Evolutionary conservation across 23 tunicate genomes (phyloP), one percentile per base, ranked within the genome.

Genomic region (Ciona savignyi): DNA sequence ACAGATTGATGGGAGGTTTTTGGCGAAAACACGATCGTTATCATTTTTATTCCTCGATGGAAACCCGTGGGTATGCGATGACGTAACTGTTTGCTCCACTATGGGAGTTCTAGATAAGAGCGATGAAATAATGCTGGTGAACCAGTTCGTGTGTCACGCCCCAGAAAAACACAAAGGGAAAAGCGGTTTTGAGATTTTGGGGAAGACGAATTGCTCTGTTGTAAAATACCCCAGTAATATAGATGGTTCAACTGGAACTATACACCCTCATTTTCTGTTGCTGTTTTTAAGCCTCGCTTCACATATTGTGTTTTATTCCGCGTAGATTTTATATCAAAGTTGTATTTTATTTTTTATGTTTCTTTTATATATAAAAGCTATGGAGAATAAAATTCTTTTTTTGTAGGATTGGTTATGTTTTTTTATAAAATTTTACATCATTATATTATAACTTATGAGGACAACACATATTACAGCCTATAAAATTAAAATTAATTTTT

Each of bases 41-140:
- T 25, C 69, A 23, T 78, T 78, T 71, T 51, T 91, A 29, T 83
- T 91, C 31, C 33, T 91, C 27, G 74, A 62, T 3, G 69, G 80
- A 51, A 91, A 91, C 51, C 85, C 74, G 0, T 91, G 90, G 91
- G 4, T 23, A 1, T 91, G 97, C 31, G 86, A 85, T 74, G 49
- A 61, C 33, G 51, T 23, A 0, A 26, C 73, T 11, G 35, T 85
- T 3, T 91, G 97, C 60, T 34, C 26, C n/a, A 61, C 80, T 4
- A 29, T 75, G 6, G 75, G 75, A 1, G 62, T 42, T 20, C 66
- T 75, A 0, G 34, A 24, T 68, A 4, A 33, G 35, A 51, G 2
- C 0, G 60, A 79, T 31, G 32, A 62, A 30, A 48, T 25, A 1
- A 29, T 30, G 34, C 73, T 73, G 3, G 78, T 51, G 27, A 61